A percentile compares a stretch with the other conserved stretches of the same genome.
Conservation (phyloP, 2,113 vertebrate species). For the Condylura cristata region DNA sequence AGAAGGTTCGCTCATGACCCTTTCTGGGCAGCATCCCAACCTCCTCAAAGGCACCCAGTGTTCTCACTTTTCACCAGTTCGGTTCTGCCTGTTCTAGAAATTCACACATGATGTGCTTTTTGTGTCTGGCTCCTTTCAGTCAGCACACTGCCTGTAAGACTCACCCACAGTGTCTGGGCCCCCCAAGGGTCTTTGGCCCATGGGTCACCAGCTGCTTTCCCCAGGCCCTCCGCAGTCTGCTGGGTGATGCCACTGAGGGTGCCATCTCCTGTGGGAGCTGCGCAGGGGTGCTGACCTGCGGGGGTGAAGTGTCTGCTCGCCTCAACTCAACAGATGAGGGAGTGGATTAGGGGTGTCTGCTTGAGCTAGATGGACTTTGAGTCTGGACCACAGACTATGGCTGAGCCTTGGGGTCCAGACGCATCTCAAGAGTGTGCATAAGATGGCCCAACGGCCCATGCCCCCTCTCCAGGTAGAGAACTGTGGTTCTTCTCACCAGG, state of each 20-base stretch:
- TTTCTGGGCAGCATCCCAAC: neutral
- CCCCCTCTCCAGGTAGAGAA: neutral
- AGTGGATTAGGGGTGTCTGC: neutral
- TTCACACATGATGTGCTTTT: neutral
- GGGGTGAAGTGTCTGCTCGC: neutral
- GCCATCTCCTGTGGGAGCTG: neutral
- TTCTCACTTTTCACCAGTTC: neutral
- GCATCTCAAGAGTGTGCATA: neutral
- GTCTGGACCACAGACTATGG: neutral
- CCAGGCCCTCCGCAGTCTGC: neutral
- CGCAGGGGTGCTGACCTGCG: neutral
- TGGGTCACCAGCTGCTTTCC: rapidly evolving
- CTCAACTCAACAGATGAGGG: neutral
- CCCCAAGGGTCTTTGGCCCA: neutral
- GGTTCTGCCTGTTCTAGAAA: neutral
- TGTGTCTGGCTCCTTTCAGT: neutral
- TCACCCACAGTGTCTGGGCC: neutral
- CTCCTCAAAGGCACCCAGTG: neutral
- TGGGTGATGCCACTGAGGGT: neutral
- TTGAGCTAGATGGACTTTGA: neutral
- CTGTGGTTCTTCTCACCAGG: rapidly evolving
- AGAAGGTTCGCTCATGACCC: neutral
- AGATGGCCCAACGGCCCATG: neutral
- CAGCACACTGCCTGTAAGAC: neutral
- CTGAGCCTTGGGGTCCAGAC: neutral